Evolutionary conservation across 2,797 vertebrate species (phyloP).

Genomic region (Notolabrus celidotus): DNA sequence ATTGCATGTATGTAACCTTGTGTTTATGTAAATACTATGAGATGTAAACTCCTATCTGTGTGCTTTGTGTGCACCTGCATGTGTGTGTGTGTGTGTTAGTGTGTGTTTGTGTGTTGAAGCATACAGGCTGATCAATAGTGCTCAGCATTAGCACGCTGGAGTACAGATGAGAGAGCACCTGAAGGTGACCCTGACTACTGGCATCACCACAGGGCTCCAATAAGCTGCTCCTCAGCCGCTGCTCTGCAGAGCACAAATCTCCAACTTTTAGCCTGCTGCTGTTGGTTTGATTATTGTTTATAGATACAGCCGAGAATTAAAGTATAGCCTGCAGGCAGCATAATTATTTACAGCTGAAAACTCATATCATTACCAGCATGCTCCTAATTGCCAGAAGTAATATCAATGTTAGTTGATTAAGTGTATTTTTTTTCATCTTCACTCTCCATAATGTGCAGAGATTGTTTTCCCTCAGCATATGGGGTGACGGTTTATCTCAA

Average conservation of each 20-base stretch:
- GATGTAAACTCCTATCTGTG: constrained; percentile 9
- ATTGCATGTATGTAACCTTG: constrained; percentile 1
- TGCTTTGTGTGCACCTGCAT: constrained; percentile 36
- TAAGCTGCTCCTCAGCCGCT: constrained; percentile 90
- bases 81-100: not conserved
- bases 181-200: constrained; percentile 95
- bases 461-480: constrained; percentile 91
- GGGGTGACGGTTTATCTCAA: constrained; percentile 87
- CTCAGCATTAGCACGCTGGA: constrained; percentile 86
- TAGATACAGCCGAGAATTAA: constrained; percentile 99
- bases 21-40: constrained; percentile 9
- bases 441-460: constrained; percentile 89
- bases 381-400: constrained; percentile 99
- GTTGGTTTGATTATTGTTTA: constrained; percentile 99
- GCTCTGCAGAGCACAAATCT: constrained; percentile 84
- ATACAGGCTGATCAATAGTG: constrained; percentile 88
- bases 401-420: constrained; percentile 99
- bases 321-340: constrained; percentile 96
- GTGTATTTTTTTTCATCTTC: constrained; percentile 80
- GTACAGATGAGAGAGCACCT: constrained; percentile 87
- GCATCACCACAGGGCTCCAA: constrained; percentile 91
- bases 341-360: constrained; percentile 99
- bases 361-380: constrained; percentile 99
- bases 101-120: constrained; percentile 29
- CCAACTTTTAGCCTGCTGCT: constrained; percentile 90